Percentiles rank a stretch among this genome's conserved stretches.
phyloP scores from a whole-genome alignment of 2,888 invertebrate species.

The Cephonodes hylas region DNA sequence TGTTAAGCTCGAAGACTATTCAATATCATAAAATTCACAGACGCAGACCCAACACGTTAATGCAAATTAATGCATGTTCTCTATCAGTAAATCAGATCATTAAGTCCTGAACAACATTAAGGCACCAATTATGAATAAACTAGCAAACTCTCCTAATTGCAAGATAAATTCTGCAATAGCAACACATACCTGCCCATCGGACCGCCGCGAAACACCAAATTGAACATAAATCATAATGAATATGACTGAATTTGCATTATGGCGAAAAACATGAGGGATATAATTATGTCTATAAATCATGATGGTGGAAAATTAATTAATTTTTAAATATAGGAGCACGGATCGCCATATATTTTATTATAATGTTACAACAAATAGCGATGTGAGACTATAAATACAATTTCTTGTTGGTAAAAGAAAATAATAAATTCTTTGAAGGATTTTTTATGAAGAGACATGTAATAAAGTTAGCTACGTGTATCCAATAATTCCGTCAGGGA shows the following conservation, averaged over 20 bases:
- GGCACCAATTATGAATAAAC: conserved; percentile 39
- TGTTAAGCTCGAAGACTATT: neutral
- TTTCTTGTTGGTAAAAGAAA: neutral
- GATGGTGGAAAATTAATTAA: neutral
- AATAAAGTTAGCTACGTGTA: neutral
- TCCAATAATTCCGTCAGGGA: neutral
- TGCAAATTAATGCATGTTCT: conserved; percentile 27
- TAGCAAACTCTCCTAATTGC: conserved; percentile 39
- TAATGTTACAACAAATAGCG: too few species aligned
- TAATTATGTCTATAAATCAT: neutral
- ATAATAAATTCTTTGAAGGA: neutral
- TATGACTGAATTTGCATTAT: neutral
- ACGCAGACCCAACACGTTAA: conserved; percentile 20
- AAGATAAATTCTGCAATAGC: conserved; percentile 35
- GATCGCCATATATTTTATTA: neutral
- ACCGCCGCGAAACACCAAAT: conserved; percentile 33
- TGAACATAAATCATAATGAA: conserved; percentile 37
- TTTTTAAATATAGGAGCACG: neutral
- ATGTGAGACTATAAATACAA: too few species aligned
- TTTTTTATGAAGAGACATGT: neutral
- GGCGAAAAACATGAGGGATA: neutral
- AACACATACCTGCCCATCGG: conserved; percentile 27
- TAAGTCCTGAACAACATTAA: conserved; percentile 31
- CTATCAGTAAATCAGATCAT: conserved; percentile 33
- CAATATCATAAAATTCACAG: conserved; percentile 10